These are phyloP conservation scores for Drosophila putrida DNA, from an alignment of 2,888 invertebrate genomes.

Conservation along the genomic window DNA sequence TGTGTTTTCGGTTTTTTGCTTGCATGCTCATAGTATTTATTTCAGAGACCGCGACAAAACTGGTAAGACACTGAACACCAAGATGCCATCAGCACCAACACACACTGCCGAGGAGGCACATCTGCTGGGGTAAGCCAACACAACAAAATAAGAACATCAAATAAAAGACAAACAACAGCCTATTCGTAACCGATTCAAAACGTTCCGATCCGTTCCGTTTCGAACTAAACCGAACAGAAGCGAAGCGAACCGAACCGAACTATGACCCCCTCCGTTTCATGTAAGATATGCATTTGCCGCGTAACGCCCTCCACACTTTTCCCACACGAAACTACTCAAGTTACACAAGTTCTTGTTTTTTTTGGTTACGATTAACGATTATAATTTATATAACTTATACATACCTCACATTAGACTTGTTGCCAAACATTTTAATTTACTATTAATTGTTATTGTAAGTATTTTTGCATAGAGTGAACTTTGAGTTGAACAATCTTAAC, in stretches of 20 bases:
- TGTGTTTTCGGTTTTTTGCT: constrained; percentile 83
- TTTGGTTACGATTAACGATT: constrained; percentile 1
- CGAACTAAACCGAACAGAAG: constrained; percentile 1
- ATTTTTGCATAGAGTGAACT: constrained; percentile 47
- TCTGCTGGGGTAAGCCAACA: constrained; percentile 92
- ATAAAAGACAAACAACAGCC: constrained; percentile 10
- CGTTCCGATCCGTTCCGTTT: not conserved
- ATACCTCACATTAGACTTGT: constrained; percentile 45
- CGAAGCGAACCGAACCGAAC: constrained; percentile 2
- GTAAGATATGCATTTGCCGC: constrained; percentile 47
- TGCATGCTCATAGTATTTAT: constrained; percentile 86
- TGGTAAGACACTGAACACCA: constrained; percentile 85
- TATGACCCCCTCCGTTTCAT: constrained; percentile 26
- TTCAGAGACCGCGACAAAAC: constrained; percentile 86
- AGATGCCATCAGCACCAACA: constrained; percentile 86
- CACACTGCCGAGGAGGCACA: constrained; percentile 93
- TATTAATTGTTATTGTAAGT: constrained; percentile 35
- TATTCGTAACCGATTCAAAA: constrained; percentile 23
- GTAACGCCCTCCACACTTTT: constrained; percentile 9
- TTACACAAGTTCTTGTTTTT: constrained; percentile 32
- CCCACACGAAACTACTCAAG: constrained; percentile 39
- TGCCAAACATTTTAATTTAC: constrained; percentile 20
- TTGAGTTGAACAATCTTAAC: constrained; percentile 28
- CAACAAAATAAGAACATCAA: not conserved
- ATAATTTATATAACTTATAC: constrained; percentile 3